phyloP scores from a whole-genome alignment of 2,888 invertebrate species.

The Epinotia nisella region DNA sequence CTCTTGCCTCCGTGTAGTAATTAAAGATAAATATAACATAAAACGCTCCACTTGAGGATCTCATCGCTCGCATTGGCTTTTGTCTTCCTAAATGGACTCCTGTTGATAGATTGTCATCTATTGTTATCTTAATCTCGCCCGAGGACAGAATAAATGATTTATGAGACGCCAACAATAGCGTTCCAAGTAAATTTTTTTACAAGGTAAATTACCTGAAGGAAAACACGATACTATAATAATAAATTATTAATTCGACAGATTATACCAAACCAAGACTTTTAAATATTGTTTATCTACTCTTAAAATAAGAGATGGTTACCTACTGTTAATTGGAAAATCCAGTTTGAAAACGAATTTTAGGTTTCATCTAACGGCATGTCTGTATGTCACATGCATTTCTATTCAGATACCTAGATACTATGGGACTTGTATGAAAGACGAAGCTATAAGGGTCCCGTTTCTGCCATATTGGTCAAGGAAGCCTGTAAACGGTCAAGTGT shows the following conservation, averaged over 20 bases:
- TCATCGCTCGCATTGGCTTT: constrained; percentile 69
- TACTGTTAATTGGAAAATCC: too few species aligned
- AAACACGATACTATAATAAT: constrained; percentile 39
- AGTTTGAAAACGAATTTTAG: neutral
- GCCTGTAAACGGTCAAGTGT: too few species aligned
- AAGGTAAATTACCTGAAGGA: constrained; percentile 46
- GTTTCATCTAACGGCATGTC: neutral
- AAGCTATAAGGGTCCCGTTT: neutral
- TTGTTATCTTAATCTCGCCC: constrained; percentile 80
- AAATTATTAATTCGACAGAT: neutral
- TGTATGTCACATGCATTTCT: too few species aligned
- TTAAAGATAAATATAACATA: constrained; percentile 84
- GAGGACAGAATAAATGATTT: constrained; percentile 79
- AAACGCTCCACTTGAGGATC: constrained; percentile 75
- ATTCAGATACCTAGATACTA: too few species aligned
- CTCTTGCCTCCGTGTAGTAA: constrained; percentile 71
- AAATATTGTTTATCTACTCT: neutral
- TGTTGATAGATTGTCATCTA: constrained; percentile 79
- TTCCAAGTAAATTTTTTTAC: constrained; percentile 48
- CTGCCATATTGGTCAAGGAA: neutral
- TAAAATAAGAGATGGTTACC: neutral
- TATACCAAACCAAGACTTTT: too few species aligned
- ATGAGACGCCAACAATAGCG: constrained; percentile 59
- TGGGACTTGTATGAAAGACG: neutral
- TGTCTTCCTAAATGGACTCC: constrained; percentile 76